A percentile compares a stretch with the other conserved stretches of the same genome.
Conservation (phyloP, 2,888 invertebrate genomes). For the Sminthurinus aureus region DNA sequence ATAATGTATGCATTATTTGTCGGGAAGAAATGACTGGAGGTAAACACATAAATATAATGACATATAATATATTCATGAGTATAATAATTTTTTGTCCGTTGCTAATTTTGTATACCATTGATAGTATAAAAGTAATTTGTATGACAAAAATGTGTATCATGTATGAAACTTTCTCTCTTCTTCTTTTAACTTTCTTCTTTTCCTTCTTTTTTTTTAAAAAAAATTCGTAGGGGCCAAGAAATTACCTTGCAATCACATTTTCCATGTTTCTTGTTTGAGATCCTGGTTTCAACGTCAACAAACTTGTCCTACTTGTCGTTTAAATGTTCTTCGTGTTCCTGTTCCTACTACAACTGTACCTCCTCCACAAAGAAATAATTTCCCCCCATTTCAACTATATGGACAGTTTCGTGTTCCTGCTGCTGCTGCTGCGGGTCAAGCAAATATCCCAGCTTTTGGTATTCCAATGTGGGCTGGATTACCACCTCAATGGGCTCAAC, state of each 20-base stretch:
- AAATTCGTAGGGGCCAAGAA: constrained; percentile 83
- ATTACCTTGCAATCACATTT: constrained; percentile 98
- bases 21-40: constrained; percentile 82
- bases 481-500: constrained; percentile 49
- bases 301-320: constrained; percentile 97
- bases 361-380: constrained; percentile 62
- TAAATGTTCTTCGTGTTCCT: constrained; percentile 76
- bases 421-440: constrained; percentile 35
- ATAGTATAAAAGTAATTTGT: too few relatives aligned
- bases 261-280: constrained; percentile 95
- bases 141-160: too few relatives aligned
- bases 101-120: too few relatives aligned
- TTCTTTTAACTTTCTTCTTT: constrained; percentile 7
- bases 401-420: constrained; percentile 53
- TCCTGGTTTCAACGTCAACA: constrained; percentile 99
- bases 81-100: too few relatives aligned
- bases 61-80: too few relatives aligned
- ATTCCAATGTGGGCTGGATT: constrained; percentile 52
- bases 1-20: constrained; percentile 99
- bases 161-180: neutral
- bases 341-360: constrained; percentile 60
- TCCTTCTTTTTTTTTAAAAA: constrained; percentile 42
- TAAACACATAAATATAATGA: constrained; percentile 59
- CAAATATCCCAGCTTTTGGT: constrained; percentile 27
- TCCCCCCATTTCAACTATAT: constrained; percentile 49